phyloP scores from a whole-genome alignment of 2,888 invertebrate genomes.

The Peribatodes rhomboidaria region DNA sequence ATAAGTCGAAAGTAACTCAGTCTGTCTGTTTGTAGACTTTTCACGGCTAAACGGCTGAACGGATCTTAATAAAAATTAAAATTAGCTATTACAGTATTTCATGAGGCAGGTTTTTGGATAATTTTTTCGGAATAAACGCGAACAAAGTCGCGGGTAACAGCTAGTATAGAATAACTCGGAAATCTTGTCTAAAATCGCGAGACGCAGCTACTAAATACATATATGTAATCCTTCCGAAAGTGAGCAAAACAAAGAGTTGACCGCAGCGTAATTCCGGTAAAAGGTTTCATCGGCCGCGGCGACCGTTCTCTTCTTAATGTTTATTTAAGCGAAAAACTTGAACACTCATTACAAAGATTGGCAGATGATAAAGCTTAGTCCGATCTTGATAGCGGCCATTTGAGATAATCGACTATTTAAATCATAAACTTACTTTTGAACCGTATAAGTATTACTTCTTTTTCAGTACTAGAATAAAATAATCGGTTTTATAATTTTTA shows the following conservation, averaged over 20 bases:
- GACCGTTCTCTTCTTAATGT: slow-evolving; percentile 79
- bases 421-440: not conserved
- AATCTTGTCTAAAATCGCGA: not conserved
- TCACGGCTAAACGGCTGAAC: too few species aligned
- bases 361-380: slow-evolving; percentile 71
- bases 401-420: slow-evolving; percentile 17
- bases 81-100: too few species aligned
- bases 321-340: slow-evolving; percentile 83
- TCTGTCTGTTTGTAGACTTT: too few species aligned
- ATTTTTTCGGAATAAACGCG: too few species aligned
- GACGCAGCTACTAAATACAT: not conserved
- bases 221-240: slow-evolving; percentile 60
- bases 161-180: not conserved
- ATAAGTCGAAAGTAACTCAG: too few species aligned
- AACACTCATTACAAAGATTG: slow-evolving; percentile 79
- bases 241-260: slow-evolving; percentile 65
- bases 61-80: too few species aligned
- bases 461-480: not conserved
- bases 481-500: too few species aligned
- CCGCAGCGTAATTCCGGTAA: slow-evolving; percentile 79
- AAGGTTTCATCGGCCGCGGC: slow-evolving; percentile 69
- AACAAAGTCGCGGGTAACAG: too few species aligned
- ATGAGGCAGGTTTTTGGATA: too few species aligned
- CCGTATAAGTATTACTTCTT: not conserved
- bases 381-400: slow-evolving; percentile 14